Base-by-base conservation (phyloP, 2,797 vertebrate genomes). In the Coregonus suidteri region DNA sequence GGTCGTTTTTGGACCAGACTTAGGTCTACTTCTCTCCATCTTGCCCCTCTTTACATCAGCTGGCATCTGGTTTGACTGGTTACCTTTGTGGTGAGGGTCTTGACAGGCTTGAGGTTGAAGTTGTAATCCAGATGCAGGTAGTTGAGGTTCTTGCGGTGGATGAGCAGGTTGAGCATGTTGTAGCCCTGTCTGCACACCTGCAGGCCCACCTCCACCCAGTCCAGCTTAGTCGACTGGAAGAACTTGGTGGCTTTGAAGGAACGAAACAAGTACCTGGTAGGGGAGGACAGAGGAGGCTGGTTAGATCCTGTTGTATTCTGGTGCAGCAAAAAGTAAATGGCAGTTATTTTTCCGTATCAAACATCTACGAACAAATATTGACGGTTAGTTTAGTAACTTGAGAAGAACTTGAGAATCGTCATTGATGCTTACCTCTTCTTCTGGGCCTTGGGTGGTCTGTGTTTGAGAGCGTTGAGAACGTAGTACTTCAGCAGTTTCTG, bases 231-330 rank as follows among this genome's bases (percentile, higher is more conserved):
- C 0, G 98, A 99, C 92, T 99, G 98, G 86, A 99, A 99, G 91
- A 99, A 99, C 90, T 99, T 99, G 0, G 98, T 99, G 72, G 98
- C 97, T 89, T 99, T 99, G 92, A 99, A 99, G 66, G 98, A 99
- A 52, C 98, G 97, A 93, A 99, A 99, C 1, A 99, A 93, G 88
- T 99, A 99, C 88, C 98, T 99, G 86, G 54, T 6, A 68, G 31
- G 31, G 14, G 2, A 16, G 66, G 14, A 18, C 14, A 37, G 25
- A 4, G 4, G 7, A 30, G 25, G 6, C 62, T 25, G n/a, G 25
- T 13, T 11, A 66, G 1, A 15, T 25, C 3, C 31, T 31, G 30
- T 31, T 30, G 13, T 47, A 47, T 25, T 25, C 25, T 1, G 6
- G 0, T 1, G 5, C 35, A 1, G 15, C 74, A 74, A 5, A 75